A percentile compares a stretch with the other conserved stretches of the same genome.
Evolutionary conservation across 2,888 invertebrate genomes (phyloP).

Genomic region (Drosophila buzzatii): DNA sequence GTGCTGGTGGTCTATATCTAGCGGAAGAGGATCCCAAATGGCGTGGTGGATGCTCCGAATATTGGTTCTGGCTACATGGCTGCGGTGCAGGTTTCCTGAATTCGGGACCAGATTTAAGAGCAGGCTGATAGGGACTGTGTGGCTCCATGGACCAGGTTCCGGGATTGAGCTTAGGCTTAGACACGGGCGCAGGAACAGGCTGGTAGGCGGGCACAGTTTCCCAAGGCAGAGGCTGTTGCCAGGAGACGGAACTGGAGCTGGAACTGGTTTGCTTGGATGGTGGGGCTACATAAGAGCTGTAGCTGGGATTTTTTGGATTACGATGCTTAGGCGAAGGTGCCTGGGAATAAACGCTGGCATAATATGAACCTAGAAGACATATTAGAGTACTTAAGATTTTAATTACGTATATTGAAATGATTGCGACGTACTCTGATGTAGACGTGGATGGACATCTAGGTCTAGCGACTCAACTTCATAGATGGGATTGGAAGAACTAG

Average conservation of each 20-base stretch:
- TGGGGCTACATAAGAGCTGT: conserved; percentile 1
- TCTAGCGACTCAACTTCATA: conserved; percentile 8
- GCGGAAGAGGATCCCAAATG: background rate
- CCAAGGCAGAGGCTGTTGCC: conserved; percentile 58
- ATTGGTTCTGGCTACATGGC: conserved; percentile 2
- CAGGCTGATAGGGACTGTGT: background rate
- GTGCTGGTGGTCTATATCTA: conserved; percentile 8
- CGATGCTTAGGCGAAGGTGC: conserved; percentile 27
- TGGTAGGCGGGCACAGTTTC: conserved; percentile 36
- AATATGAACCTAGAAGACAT: conserved; percentile 25
- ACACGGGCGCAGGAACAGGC: conserved; percentile 10
- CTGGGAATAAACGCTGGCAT: conserved; percentile 8
- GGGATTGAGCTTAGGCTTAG: background rate
- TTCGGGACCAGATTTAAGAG: background rate
- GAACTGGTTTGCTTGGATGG: background rate
- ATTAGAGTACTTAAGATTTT: background rate
- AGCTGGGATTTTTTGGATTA: conserved; percentile 6
- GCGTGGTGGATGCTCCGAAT: conserved; percentile 1
- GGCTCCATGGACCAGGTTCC: background rate
- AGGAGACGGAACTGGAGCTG: conserved; percentile 36
- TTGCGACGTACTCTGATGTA: conserved; percentile 39
- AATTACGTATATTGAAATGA: rapidly evolving
- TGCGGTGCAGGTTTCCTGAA: conserved; percentile 8
- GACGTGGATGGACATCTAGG: background rate
- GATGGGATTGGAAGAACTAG: background rate